Conservation (phyloP, 92 coral and sea anemone genomes). For the Epizoanthus ramosus region DNA sequence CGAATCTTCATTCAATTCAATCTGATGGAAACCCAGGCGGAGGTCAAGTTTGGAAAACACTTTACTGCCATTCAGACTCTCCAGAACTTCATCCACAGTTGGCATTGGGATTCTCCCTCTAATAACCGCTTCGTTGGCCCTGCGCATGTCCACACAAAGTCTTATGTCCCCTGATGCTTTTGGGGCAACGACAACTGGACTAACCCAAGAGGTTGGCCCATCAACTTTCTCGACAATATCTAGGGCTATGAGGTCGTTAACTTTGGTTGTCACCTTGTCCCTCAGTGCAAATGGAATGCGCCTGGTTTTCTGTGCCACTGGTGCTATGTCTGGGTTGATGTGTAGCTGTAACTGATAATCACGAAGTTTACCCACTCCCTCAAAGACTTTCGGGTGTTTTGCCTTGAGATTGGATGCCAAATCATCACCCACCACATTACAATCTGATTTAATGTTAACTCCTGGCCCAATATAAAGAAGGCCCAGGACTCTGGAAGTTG, state of each 20-base stretch:
- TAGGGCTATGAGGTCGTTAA: conserved; percentile 1
- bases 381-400: conserved; percentile 16
- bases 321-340: conserved; percentile 6
- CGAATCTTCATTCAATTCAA: conserved; percentile 42
- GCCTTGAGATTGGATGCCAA: conserved; percentile 18
- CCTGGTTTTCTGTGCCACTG: conserved; percentile 30
- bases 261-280: conserved; percentile 17
- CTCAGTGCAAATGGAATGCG: conserved; percentile 18
- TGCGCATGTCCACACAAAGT: conserved; percentile 46
- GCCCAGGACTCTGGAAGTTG: conserved; percentile 14
- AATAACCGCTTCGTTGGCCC: conserved; percentile 43
- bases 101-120: conserved; percentile 40
- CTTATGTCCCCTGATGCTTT: conserved; percentile 38
- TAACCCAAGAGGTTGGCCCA: conserved; percentile 45
- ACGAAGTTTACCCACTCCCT: conserved; percentile 36
- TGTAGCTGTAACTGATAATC: conserved; percentile 23
- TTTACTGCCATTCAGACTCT: conserved; percentile 47
- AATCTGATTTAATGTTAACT: neutral
- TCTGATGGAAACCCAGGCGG: conserved; percentile 53
- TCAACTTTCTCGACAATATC: conserved; percentile 25
- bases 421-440: conserved; percentile 11
- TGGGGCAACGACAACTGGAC: conserved; percentile 48
- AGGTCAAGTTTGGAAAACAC: conserved; percentile 50
- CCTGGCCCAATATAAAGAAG: conserved; percentile 16
- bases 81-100: conserved; percentile 48